Conservation (phyloP, 2,797 vertebrate species). For the Enteromius trimaculatus region DNA sequence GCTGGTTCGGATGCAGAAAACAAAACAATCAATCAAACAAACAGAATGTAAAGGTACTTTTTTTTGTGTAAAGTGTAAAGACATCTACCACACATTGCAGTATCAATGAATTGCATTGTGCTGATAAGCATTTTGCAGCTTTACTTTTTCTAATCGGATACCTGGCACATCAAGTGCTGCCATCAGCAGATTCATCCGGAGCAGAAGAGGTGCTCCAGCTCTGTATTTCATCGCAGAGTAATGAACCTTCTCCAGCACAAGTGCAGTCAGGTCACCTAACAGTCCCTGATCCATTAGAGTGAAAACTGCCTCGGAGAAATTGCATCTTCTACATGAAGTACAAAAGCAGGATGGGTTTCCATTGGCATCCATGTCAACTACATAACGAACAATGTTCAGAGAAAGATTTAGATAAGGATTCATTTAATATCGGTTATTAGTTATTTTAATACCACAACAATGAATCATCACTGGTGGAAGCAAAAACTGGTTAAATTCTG, state of each 20-base stretch:
- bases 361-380: background rate
- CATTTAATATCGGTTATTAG: background rate
- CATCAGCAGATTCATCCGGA: constrained; percentile 30
- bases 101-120: constrained; percentile 2
- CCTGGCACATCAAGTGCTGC: constrained; percentile 36
- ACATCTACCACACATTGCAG: background rate
- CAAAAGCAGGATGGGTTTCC: constrained; percentile 10
- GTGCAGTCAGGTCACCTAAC: constrained; percentile 30
- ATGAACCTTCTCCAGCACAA: constrained; percentile 10
- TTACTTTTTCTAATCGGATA: constrained; percentile 24
- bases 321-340: background rate
- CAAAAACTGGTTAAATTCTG: constrained; percentile 4
- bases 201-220: constrained; percentile 27
- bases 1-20: background rate
- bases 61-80: too few species aligned
- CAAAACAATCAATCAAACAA: background rate
- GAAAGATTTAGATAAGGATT: background rate
- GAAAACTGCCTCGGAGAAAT: background rate
- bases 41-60: background rate
- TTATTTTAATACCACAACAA: constrained; percentile 3
- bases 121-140: constrained; percentile 22
- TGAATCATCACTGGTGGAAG: background rate
- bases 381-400: background rate
- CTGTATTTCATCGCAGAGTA: constrained; percentile 18
- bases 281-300: constrained; percentile 40